Evolutionary conservation across 2,888 invertebrate genomes (phyloP), one percentile per base, ranked within the genome.

Genomic region (Agrotis ipsilon): DNA sequence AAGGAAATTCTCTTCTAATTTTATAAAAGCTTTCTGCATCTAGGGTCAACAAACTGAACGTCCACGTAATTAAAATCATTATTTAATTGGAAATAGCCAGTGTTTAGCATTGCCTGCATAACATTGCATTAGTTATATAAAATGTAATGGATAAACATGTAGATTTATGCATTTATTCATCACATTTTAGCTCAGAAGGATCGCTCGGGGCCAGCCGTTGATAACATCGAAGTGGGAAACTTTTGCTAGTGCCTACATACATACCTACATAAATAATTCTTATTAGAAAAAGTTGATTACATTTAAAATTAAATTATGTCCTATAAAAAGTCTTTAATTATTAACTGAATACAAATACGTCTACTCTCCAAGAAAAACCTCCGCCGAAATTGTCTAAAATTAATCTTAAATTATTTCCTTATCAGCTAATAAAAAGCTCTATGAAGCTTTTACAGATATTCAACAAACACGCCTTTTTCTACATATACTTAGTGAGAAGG

Each of bases 161-260:
- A 85, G 72, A 83, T 83, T 75, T 85, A 83, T 83, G 75, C 52
- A 80, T 82, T 82, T 75, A 84, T 78, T 78, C 68, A 78, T 75
- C 82, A 78, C 61, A 72, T 68, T 75, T 79, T 68, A 80, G 69
- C 68, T 78, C 69, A 63, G 72, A 69, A 81, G 84, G 72, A 82
- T 81, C 78, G 72, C 78, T 79, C 21, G 61, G 48, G 67, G 78
- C 77, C 46, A 66, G 51, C 72, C 78, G 72, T 52, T 82, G 82
- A 82, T 79, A 79, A 64, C 52, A 52, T 78, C 64, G 51, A 71
- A 71, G 59, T 65, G 19, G 64, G 46, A 58, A 75, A 43, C 62
- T 59, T 78, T 69, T 69, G 51, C 58, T 65, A 19, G 32, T 16
- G 54, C 32, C 19, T 52, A 52, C n/a, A 52, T 75, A 59, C 24